A percentile compares a stretch with the other conserved stretches of the same genome.
phyloP scores from a whole-genome alignment of 2,113 vertebrate species.

The Dicrurus megarhynchus region DNA sequence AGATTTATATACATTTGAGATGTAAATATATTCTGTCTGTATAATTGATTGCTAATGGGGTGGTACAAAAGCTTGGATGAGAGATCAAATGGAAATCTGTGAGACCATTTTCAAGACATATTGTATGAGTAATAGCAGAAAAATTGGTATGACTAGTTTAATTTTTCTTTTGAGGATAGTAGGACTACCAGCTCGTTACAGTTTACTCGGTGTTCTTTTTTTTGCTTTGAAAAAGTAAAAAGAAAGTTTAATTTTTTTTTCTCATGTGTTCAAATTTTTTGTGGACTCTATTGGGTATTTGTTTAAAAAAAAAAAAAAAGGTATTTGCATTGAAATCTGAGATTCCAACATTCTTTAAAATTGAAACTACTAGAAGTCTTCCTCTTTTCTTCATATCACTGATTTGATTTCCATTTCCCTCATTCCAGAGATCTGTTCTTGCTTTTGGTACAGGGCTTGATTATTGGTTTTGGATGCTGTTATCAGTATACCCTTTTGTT shows the following conservation, averaged over 20 bases:
- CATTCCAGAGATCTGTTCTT: not conserved
- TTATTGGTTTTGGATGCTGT: not conserved
- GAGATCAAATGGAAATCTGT: not conserved
- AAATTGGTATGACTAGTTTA: not conserved
- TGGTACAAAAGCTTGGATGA: not conserved
- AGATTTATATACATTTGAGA: not conserved
- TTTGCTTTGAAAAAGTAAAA: not conserved
- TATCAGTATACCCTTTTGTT: not conserved
- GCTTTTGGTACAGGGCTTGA: not conserved
- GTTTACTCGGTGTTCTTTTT: not conserved
- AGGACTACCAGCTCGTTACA: not conserved
- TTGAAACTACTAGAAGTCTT: not conserved
- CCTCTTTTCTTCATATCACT: not conserved
- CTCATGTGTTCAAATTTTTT: not conserved
- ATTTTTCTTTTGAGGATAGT: not conserved
- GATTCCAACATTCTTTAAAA: not conserved
- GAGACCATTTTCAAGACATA: not conserved
- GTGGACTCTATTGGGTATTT: not conserved
- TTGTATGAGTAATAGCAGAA: not conserved
- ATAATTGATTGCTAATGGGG: not conserved
- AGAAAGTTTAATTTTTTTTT: not conserved
- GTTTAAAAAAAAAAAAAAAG: not conserved
- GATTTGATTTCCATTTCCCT: not conserved
- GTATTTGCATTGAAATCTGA: not conserved
- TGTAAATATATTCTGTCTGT: not conserved